Base-by-base conservation (phyloP, 2,797 vertebrate genomes). In the Clarias laeviceps region DNA sequence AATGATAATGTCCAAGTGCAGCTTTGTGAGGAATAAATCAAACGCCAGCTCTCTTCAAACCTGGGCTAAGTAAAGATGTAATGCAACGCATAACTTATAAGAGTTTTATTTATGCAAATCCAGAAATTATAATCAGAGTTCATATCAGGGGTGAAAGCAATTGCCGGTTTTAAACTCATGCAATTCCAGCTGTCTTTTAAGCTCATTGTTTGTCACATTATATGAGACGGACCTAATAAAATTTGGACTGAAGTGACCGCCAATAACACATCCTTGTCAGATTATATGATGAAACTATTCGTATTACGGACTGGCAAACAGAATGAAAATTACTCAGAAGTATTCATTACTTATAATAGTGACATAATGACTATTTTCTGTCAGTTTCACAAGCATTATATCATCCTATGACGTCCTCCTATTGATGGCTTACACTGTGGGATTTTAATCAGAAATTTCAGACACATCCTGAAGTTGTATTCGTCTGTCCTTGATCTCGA, bases 11-110 rank as follows among this genome's bases (percentile, higher is more conserved):
- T 56, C 66, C 15, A 7, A 40, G 37, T 54, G 57, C 29, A 57
- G 69, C 57, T 87, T 66, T 66, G 61, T 81, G 68, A 59, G 37
- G 83, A 88, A 87, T 79, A 82, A 81, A 82, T 86, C 84, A 85
- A 82, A 81, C 56, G 80, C 85, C 85, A 78, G 57, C 7, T 4
- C 69, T 22, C 37, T 45, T 27, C 14, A n/a, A 45, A 27, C 24
- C 24, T 37, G 29, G 8, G 20, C 22, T 17, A 24, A 78, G 5
- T 62, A 40, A 2, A 37, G 12, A 24, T 29, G 24, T 5, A 78
- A 61, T 0, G 9, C 54, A 61, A 61, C 32, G 29, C 56, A 57
- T 57, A 32, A 76, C 18, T 8, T 74, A 5, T 22, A 20, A 24
- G 29, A 22, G 11, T 5, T 77, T 77, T 59, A 57, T 34, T 77